Evolutionary conservation across 2,113 vertebrate species (phyloP), one percentile per base, ranked within the genome.

Genomic region (Hoplias malabaricus): DNA sequence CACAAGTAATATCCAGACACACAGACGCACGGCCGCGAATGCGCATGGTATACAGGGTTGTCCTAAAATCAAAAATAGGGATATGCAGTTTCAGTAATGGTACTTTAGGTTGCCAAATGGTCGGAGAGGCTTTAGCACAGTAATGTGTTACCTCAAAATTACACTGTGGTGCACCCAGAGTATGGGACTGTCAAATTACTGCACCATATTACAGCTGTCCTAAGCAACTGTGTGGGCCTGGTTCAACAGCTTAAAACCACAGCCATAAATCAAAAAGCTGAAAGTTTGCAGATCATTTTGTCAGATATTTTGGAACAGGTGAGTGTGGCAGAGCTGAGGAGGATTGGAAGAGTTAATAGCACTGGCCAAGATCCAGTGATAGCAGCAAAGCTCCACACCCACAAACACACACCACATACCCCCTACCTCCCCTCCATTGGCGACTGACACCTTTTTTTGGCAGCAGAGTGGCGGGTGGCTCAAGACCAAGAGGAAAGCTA

Each of bases 401-500:
- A 48, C 80, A 88, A 78, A n/a, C 84, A 84, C 77, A 73, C 59
- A 66, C 57, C 66, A 71, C 61, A 74, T 69, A 77, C 65, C 84
- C 73, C 13, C 76, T 73, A 61, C 91, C 92, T 90, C 87, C 85
- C 81, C 80, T 82, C 77, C 78, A 79, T 92, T 90, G 92, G 89
- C 93, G 93, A 94, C 95, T 95, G 94, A 95, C 96, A 96, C 95
- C 94, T 95, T 94, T 91, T 94, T 92, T 96, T 97, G 96, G 95
- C 95, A 96, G 94, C 93, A 92, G 90, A 90, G 93, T 89, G 86
- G 89, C 89, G 91, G 93, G 91, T 96, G 96, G 95, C 94, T 95
- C 91, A 87, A 90, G 94, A 94, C 95, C 95, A 96, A 95, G 92
- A 94, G 80, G 82, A 94, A 93, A 94, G 94, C 93, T 92, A 94